Conservation (phyloP, 2,797 vertebrate species). For the Acanthornis magna region DNA sequence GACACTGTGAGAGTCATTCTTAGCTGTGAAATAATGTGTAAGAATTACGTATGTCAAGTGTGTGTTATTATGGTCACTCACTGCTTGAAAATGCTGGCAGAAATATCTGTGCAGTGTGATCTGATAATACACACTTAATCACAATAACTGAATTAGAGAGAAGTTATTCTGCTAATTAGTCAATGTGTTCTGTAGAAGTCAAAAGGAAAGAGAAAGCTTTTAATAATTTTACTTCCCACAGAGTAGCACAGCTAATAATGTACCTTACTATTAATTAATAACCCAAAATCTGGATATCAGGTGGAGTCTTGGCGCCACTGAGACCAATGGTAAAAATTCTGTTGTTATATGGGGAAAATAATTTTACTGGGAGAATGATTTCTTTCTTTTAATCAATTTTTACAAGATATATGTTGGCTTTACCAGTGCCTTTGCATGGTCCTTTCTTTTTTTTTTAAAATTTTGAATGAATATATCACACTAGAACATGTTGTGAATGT, state of each 20-base stretch:
- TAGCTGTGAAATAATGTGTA: neutral
- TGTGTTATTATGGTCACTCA: neutral
- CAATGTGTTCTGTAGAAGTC: neutral
- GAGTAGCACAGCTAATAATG: neutral
- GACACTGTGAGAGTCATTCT: neutral
- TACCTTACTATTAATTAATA: neutral
- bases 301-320: neutral
- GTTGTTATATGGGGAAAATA: neutral
- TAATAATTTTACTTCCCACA: neutral
- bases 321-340: neutral
- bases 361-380: neutral
- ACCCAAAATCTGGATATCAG: neutral
- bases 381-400: neutral
- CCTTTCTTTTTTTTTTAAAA: neutral
- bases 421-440: neutral
- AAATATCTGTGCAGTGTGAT: neutral
- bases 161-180: neutral
- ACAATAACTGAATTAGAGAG: neutral
- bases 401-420: neutral
- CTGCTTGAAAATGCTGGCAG: neutral
- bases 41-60: neutral
- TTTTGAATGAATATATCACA: neutral
- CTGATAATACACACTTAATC: neutral
- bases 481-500: neutral
- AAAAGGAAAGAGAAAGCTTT: neutral